Base-by-base conservation (phyloP, 2,797 vertebrate genomes). In the Microcaecilia unicolor region DNA sequence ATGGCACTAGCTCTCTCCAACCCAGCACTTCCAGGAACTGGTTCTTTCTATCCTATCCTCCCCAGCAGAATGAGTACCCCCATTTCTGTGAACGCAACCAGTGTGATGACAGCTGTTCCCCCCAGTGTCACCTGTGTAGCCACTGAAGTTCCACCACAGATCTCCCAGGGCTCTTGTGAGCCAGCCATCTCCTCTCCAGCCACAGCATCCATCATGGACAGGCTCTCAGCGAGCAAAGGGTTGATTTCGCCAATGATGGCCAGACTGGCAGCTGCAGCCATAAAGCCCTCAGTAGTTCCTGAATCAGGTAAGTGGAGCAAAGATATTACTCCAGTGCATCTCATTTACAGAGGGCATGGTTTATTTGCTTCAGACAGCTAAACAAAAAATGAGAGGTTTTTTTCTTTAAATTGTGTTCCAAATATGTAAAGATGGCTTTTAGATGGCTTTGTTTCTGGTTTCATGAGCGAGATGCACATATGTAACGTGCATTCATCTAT, bases 161-260 rank as follows among this genome's bases (percentile, higher is more conserved):
- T 80, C 10, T 61, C 78, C 61, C 76, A 90, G 4, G 83, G 82
- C 23, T 58, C 73, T 1, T 78, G 80, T 6, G 87, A 90, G 12
- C 67, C 85, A 0, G 74, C 63, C 32, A 87, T 91, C 25, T 81
- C 88, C 6, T 85, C 86, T 21, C 80, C 90, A 1, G 85, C 81
- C 29, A 51, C 85, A 1, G 79, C 89, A 44, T 93, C 94, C 55
- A 91, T 98, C 64, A 90, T 97, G 91, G 96, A 98, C 72, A 94
- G 93, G 81, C 92, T 99, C 72, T 93, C 96, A 0, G 93, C 94
- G 15, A 99, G 91, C 80, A 98, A 97, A 71, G 93, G 96, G 22
- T 81, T 97, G 64, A 99, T 99, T 70, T 99, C 96, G 1, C 96
- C 96, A 23, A 98, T 97, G 95, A 98, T 99, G 96, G 95, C 96